Evolutionary conservation across 2,888 invertebrate genomes (phyloP), one percentile per base, ranked within the genome.

Genomic region (Ennomos fuscantarius): DNA sequence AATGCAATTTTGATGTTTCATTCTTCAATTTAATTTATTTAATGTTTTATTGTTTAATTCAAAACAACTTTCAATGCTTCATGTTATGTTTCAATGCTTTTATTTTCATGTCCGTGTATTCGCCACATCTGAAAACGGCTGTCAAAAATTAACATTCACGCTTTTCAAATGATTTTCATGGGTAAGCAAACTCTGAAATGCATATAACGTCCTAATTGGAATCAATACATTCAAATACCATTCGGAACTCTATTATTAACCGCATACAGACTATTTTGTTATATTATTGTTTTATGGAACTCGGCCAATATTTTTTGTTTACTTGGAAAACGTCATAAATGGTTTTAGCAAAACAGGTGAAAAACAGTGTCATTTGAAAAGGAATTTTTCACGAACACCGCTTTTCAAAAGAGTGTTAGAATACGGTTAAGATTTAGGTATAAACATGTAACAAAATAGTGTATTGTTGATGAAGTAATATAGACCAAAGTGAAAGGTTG

Each of bases 71-170:
- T 51, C 24, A 6, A 6, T 24, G 43, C 37, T 9, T 37, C 36
- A 37, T 51, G 10, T 24, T 37, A 13, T n/a, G n/a, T n/a, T n/a
- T n/a, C n/a, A n/a, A n/a, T n/a, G 31, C 24, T 40, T 13, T 13
- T 12, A 8, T 40, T 31, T 53, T 60, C 51, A 53, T 51, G 44
- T 47, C 46, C 49, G 46, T 43, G 46, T 46, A 61, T 63, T 64
- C 51, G 58, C 52, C 63, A 66, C 63, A 62, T 66, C 60, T 55
- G 41, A 53, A 49, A 47, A 62, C 36, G 58, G 43, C 37, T 56
- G 48, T 42, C 40, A 55, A 59, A 53, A 31, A 52, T 43, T 60
- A 9, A n/a, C 15, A 9, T 57, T 48, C 48, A 61, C 54, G 55
- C 47, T 55, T 13, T 36, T 39, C 37, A 40, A 46, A 36, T 8